Evolutionary conservation across 1,140 invertebrate species (phyloP).

Genomic region (Venturia canescens): DNA sequence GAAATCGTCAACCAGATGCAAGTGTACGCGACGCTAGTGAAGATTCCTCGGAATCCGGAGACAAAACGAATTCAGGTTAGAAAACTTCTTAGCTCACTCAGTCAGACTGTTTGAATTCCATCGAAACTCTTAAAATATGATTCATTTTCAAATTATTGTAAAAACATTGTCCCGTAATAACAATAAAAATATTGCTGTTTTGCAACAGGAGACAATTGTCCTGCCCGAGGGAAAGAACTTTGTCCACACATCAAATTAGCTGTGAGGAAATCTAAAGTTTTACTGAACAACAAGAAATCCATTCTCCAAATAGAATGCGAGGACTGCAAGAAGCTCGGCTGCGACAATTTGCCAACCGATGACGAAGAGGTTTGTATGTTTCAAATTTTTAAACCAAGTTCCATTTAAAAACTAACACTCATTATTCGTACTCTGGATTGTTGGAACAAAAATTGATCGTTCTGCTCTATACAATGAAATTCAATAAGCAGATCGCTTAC

Average conservation of each 20-base stretch:
- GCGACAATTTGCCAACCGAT: constrained; percentile 57
- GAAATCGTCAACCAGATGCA: constrained; percentile 79
- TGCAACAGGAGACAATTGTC: constrained; percentile 74
- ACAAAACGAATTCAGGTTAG: constrained; percentile 74
- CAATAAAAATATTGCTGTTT: background rate
- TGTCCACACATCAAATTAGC: constrained; percentile 81
- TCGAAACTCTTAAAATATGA: constrained; percentile 10
- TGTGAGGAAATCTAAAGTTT: background rate
- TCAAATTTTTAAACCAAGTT: background rate
- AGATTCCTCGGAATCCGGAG: constrained; percentile 80
- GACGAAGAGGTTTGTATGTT: constrained; percentile 62
- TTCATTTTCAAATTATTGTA: constrained; percentile 25
- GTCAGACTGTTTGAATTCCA: no score
- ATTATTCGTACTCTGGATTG: no score
- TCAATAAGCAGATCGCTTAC: no score
- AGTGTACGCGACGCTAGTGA: constrained; percentile 74
- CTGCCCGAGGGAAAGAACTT: constrained; percentile 41
- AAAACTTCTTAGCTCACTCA: no score
- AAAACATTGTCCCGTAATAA: constrained; percentile 10
- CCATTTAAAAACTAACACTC: constrained; percentile 3
- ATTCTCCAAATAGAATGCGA: constrained; percentile 77
- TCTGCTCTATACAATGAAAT: no score
- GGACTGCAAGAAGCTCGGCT: constrained; percentile 77
- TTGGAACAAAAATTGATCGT: constrained; percentile 18
- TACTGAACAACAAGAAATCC: background rate